Evolutionary conservation across 2,888 invertebrate genomes (phyloP).

Genomic region (Cerceris rybyensis): DNA sequence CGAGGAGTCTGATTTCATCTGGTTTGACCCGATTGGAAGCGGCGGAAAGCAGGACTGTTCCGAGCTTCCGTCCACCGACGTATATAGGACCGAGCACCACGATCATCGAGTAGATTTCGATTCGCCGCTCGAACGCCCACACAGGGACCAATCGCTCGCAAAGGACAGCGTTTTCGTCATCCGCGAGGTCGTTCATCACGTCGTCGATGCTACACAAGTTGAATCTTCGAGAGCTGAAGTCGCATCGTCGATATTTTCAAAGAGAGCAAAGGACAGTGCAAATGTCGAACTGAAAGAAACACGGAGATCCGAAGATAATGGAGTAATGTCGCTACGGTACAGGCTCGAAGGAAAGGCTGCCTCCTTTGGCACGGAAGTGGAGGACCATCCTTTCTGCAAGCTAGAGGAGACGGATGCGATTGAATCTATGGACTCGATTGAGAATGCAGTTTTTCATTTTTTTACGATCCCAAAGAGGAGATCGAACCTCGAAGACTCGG

Average conservation of each 20-base stretch:
- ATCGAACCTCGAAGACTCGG: too few species aligned
- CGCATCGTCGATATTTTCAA: constrained; percentile 1
- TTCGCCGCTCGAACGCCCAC: background rate
- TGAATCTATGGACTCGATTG: too few species aligned
- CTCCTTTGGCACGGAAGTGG: too few species aligned
- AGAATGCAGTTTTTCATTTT: too few species aligned
- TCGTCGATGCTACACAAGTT: constrained; percentile 26
- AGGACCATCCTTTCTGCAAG: too few species aligned
- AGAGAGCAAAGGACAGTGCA: constrained; percentile 20
- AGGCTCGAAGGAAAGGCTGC: too few species aligned
- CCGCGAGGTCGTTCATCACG: constrained; percentile 74
- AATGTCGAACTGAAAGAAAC: constrained; percentile 32
- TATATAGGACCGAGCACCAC: background rate
- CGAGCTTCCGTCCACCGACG: background rate
- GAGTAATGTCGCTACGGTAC: too few species aligned
- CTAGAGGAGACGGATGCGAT: too few species aligned
- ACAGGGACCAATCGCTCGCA: background rate
- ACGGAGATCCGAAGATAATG: background rate
- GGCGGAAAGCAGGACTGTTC: constrained; percentile 1
- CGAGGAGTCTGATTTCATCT: constrained; percentile 26
- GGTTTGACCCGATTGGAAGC: constrained; percentile 31
- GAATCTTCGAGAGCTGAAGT: background rate
- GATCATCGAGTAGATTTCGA: constrained; percentile 31
- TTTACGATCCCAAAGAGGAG: too few species aligned
- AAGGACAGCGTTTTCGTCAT: constrained; percentile 56